Evolutionary conservation across 2,888 invertebrate genomes (phyloP).

Genomic region (Dicroscelio sp.): DNA sequence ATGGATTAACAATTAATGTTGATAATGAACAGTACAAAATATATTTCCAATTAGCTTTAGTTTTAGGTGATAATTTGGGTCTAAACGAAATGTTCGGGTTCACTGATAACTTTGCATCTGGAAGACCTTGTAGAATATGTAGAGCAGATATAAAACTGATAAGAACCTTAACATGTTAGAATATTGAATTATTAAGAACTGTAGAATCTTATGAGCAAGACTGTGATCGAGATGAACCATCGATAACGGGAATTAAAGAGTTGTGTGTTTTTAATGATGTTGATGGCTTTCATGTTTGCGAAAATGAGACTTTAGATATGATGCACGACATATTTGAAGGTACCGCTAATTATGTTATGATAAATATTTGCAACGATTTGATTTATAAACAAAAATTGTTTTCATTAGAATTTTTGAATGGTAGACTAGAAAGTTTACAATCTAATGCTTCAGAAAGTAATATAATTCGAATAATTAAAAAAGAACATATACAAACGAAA

Average conservation of each 20-base stretch:
- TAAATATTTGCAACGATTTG: conserved; percentile 21
- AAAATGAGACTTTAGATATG: conserved; percentile 45
- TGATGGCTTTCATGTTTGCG: conserved; percentile 46
- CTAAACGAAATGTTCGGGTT: no score
- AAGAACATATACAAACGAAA: conserved; percentile 45
- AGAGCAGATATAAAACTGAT: no score
- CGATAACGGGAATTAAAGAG: conserved; percentile 38
- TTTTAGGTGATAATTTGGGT: no score
- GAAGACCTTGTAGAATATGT: no score
- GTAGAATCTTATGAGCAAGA: conserved; percentile 24
- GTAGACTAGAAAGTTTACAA: conserved; percentile 15
- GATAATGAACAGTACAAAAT: no score
- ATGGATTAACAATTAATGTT: no score
- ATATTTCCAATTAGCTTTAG: no score
- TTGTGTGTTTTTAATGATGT: conserved; percentile 42
- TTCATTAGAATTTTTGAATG: conserved; percentile 59
- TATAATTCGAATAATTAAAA: conserved; percentile 38
- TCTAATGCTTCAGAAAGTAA: background rate
- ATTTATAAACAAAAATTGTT: conserved; percentile 40
- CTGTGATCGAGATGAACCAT: conserved; percentile 5
- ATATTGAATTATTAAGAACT: conserved; percentile 23
- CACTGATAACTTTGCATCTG: no score
- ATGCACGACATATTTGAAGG: conserved; percentile 56
- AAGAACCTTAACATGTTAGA: no score
- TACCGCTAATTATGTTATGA: conserved; percentile 7